These are phyloP conservation scores for Deilephila porcellus DNA, from an alignment of 2,888 invertebrate genomes.

Conservation along the genomic window DNA sequence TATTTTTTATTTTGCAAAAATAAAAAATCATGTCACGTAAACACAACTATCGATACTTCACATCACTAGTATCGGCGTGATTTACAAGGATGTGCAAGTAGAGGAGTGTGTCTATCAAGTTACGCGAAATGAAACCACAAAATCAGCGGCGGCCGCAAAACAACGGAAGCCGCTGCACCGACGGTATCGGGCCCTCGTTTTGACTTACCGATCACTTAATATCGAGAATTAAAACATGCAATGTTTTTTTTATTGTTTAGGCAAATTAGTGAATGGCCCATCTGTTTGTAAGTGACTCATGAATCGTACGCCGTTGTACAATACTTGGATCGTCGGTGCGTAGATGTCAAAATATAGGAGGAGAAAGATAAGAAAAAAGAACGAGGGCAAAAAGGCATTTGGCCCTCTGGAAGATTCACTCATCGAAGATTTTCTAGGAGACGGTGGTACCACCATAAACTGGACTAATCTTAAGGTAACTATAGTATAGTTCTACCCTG, in stretches of 20 bases:
- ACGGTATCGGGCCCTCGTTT: slow-evolving; percentile 62
- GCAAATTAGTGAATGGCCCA: too few species aligned
- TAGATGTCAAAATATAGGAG: too few species aligned
- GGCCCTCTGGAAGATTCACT: too few species aligned
- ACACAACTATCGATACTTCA: slow-evolving; percentile 45
- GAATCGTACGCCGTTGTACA: too few species aligned
- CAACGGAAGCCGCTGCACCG: slow-evolving; percentile 76
- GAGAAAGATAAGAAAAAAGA: too few species aligned
- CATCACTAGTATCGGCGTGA: slow-evolving; percentile 51
- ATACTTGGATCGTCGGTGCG: too few species aligned
- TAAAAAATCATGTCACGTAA: slow-evolving; percentile 28
- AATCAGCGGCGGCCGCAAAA: slow-evolving; percentile 79
- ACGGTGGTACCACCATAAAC: too few species aligned
- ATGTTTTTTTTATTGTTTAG: not conserved
- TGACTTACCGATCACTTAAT: slow-evolving; percentile 67
- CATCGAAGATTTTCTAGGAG: too few species aligned
- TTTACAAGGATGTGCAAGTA: slow-evolving; percentile 74
- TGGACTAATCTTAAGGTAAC: not conserved
- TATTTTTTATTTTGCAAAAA: not conserved
- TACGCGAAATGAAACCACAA: slow-evolving; percentile 84
- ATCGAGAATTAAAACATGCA: slow-evolving; percentile 42
- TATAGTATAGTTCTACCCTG: not conserved
- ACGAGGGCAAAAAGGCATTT: too few species aligned
- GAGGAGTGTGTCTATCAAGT: slow-evolving; percentile 74
- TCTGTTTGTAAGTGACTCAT: too few species aligned